These are phyloP conservation scores for Melanerpes formicivorus DNA, from an alignment of 2,113 vertebrate genomes.

Conservation along the genomic window DNA sequence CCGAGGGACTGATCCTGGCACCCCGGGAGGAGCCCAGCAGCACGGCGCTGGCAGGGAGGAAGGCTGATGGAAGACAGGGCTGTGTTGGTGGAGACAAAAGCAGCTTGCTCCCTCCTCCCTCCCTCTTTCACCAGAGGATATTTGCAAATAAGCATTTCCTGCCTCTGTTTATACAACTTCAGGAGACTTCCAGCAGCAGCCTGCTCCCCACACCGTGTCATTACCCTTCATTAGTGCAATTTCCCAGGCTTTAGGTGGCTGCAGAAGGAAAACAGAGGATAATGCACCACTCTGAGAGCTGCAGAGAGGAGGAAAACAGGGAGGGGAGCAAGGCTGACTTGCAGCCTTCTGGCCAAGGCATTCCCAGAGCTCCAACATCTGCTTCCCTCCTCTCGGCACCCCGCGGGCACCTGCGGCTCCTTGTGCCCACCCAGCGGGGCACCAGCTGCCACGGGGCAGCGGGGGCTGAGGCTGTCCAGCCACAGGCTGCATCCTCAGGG, in stretches of 20 bases:
- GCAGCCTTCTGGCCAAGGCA: not conserved
- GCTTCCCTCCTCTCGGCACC: not conserved
- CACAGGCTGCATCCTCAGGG: accelerated
- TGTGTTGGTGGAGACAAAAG: not conserved
- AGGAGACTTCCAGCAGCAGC: constrained; percentile 3
- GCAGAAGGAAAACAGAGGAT: constrained; percentile 19
- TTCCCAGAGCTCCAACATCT: accelerated
- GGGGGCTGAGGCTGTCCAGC: not conserved
- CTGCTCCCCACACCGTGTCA: constrained; percentile 24
- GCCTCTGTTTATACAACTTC: constrained; percentile 25
- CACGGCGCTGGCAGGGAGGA: not conserved
- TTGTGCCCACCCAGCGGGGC: not conserved
- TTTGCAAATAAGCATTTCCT: constrained; percentile 33
- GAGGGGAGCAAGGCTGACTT: not conserved
- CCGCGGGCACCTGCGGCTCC: accelerated
- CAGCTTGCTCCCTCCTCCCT: not conserved
- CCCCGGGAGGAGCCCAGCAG: not conserved
- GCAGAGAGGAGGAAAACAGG: not conserved
- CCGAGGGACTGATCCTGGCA: not conserved
- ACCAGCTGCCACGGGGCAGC: not conserved
- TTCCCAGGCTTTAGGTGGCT: constrained; percentile 30
- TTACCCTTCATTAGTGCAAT: constrained; percentile 46
- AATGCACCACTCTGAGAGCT: not conserved
- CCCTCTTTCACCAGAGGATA: not conserved
- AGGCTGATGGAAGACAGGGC: not conserved